Base-by-base conservation (phyloP, 1,140 invertebrate genomes). In the Zophobas atratus region DNA sequence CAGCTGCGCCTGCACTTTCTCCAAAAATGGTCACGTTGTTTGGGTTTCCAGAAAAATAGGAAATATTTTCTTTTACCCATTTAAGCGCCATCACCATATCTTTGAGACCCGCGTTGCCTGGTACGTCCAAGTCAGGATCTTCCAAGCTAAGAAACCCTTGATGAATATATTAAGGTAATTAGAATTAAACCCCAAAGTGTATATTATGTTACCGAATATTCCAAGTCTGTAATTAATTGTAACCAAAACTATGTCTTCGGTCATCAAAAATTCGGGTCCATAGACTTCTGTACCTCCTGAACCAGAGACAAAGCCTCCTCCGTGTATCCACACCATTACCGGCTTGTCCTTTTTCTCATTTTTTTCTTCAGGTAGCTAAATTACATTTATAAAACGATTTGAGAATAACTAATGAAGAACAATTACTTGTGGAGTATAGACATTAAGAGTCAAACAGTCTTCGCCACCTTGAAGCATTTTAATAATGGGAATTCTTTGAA, bases 401-500 rank as follows among this genome's bases (percentile, higher is more conserved):
- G n/a, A 1, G 5, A 4, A 33, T 20, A 67, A 48, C 6, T 20
- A 2, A 51, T 20, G 3, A 51, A 5, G 20, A 43, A 2, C 8
- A 20, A 3, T 84, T 38, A 76, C 75, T 38, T 60, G 55, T 39
- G 89, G 91, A 1, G 91, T 90, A 84, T 90, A 94, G 0, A 95
- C 88, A 81, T 95, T 95, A 0, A 95, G 83, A 82, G 91, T 93
- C 0, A 95, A 88, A 82, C 94, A 95, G 84, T 95, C 93, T 84
- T 95, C 94, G 2, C 70, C 76, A 1, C 81, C 80, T 5, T 70
- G 72, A 8, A 70, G 4, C 32, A 36, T 79, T 33, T 34, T 34
- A 5, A 72, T 56, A 6, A 79, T 38, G 8, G 49, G 48, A 36
- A 77, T 38, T 63, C 72, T 77, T 0, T 75, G 43, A 71, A 74